Evolutionary conservation across 2,888 invertebrate species (phyloP), one percentile per base, ranked within the genome.

Genomic region (Myathropa florea): DNA sequence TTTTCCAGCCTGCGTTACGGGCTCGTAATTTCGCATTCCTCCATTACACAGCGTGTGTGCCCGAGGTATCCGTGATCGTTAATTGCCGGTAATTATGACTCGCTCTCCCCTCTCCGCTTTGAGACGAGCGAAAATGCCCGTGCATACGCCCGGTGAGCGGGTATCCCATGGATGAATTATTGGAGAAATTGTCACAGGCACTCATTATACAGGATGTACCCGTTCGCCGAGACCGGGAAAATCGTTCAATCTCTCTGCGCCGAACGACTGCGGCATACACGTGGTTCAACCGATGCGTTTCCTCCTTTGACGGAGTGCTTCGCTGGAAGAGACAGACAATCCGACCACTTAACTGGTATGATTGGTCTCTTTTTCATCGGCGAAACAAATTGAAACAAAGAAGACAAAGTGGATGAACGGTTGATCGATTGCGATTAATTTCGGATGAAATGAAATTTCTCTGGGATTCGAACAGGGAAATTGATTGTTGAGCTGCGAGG

Each of bases 51-150:
- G 46, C 57, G 4, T 57, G 57, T 12, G 24, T 57, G 57, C 57
- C 24, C 4, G 46, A 10, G 60, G 61, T 64, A 76, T 77, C 60
- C 55, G 57, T 24, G 67, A 39, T 78, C 72, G 61, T 73, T 83
- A 79, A 79, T 79, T 79, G 79, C 61, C 68, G 46, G 73, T 73
- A 73, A 78, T 68, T 78, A 83, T 83, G 68, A 83, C 63, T 83
- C 24, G 78, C 73, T 68, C 68, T 68, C 72, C 30, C 60, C 61
- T 57, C 28, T n/a, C 46, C 39, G 18, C 39, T 4, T 6, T 18
- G 39, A 53, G 39, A 60, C 26, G 39, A 73, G 61, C 68, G 70
- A 70, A 77, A 67, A 71, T 61, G 70, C 36, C 64, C 14, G 23
- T 64, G 53, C n/a, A n/a, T n/a, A n/a, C n/a, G n/a, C n/a, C n/a